phyloP scores from a whole-genome alignment of 2,113 vertebrate genomes.

The Todiramphus saurophagus region DNA sequence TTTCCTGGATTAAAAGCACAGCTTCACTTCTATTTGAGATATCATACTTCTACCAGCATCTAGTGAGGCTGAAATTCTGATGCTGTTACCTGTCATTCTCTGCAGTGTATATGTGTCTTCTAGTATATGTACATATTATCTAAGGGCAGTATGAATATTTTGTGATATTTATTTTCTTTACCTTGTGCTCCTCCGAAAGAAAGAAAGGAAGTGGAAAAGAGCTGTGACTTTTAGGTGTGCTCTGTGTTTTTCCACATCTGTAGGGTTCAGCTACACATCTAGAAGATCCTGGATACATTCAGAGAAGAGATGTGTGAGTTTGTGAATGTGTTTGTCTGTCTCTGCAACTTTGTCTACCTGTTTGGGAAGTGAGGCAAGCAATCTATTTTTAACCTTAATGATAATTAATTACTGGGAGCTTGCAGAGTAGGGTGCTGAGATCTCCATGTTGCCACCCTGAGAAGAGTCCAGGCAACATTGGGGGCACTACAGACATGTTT shows the following conservation, averaged over 20 bases:
- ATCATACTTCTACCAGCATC: not conserved
- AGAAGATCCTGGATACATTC: not conserved
- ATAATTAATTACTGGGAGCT: not conserved
- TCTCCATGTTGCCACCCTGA: not conserved
- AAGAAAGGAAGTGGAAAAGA: not conserved
- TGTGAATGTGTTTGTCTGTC: not conserved
- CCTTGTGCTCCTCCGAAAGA: not conserved
- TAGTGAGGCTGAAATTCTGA: not conserved
- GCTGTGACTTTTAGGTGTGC: not conserved
- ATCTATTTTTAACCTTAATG: not conserved
- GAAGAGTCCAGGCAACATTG: not conserved
- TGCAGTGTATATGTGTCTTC: not conserved
- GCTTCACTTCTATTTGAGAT: not conserved
- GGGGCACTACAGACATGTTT: not conserved
- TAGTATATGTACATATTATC: not conserved
- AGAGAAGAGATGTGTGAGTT: not conserved
- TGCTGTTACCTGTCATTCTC: not conserved
- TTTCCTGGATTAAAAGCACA: not conserved
- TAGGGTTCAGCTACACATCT: not conserved
- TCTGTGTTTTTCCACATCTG: not conserved
- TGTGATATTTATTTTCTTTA: not conserved
- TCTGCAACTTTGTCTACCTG: not conserved
- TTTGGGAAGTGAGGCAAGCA: not conserved
- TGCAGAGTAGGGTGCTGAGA: not conserved
- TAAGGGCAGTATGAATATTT: not conserved